Conservation (phyloP, 2,797 vertebrate species). For the Macrochelys suwanniensis region DNA sequence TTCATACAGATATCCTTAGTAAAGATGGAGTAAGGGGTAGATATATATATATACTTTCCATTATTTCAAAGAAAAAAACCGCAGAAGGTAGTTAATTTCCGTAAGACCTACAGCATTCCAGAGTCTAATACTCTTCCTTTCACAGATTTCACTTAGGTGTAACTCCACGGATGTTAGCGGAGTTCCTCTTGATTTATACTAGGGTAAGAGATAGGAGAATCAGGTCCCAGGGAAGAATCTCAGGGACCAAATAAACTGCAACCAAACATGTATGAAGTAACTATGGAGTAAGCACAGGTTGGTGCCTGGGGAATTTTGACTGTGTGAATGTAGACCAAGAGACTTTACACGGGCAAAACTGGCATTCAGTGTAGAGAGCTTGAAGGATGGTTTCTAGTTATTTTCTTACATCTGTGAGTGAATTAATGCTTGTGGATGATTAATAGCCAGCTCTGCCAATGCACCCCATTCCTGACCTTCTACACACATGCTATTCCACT, state of each 20-base stretch:
- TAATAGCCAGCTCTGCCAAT: neutral
- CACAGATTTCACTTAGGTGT: neutral
- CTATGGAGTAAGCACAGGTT: neutral
- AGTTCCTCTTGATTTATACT: neutral
- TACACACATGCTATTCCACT: neutral
- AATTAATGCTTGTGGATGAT: neutral
- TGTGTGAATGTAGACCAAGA: neutral
- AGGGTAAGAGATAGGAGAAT: neutral
- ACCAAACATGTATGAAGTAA: neutral
- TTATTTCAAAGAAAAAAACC: neutral
- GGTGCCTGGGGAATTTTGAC: neutral
- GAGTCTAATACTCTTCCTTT: neutral
- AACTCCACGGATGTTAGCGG: neutral
- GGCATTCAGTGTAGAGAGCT: neutral
- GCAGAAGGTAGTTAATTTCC: neutral
- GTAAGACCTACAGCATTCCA: neutral
- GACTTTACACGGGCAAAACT: neutral
- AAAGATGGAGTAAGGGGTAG: neutral
- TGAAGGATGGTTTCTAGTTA: neutral
- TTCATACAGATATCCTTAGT: neutral
- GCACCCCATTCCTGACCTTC: neutral
- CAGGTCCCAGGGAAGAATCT: neutral
- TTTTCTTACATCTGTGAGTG: neutral
- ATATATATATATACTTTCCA: neutral
- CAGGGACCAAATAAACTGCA: neutral